A percentile compares a stretch with the other conserved stretches of the same genome.
phyloP scores from a whole-genome alignment of 2,888 invertebrate species.

The Gastrophysa polygoni region DNA sequence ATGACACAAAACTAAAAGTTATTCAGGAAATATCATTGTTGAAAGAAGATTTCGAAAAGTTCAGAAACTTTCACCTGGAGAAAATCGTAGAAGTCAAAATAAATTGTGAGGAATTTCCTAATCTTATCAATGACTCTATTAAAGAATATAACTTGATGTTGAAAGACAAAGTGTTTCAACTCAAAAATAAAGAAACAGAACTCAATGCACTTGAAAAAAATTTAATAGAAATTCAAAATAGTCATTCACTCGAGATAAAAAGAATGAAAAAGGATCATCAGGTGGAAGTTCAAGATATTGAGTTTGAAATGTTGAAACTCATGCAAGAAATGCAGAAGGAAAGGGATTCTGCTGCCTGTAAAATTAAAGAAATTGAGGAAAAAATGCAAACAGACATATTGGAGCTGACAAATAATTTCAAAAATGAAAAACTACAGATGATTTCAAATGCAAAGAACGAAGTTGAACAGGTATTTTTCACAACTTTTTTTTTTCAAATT shows the following conservation, averaged over 20 bases:
- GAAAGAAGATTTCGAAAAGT: conserved; percentile 29
- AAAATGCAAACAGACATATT: conserved; percentile 37
- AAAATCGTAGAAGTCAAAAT: conserved; percentile 16
- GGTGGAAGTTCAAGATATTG: conserved; percentile 48
- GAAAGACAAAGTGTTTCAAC: conserved; percentile 25
- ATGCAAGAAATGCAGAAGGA: conserved; percentile 50
- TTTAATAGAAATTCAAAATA: conserved; percentile 34
- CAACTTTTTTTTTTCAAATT: no score
- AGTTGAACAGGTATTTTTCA: conserved; percentile 51
- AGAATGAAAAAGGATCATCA: conserved; percentile 44
- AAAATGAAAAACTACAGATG: conserved; percentile 48
- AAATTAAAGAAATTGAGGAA: conserved; percentile 41
- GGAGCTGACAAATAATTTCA: conserved; percentile 47
- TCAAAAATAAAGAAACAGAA: conserved; percentile 34
- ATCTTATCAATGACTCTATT: conserved; percentile 7
- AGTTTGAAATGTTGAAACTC: conserved; percentile 50
- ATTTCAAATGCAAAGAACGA: conserved; percentile 45
- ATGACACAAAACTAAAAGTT: conserved; percentile 51
- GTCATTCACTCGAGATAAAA: conserved; percentile 44
- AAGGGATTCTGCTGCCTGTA: conserved; percentile 38
- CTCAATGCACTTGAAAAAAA: conserved; percentile 37
- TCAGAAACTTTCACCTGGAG: conserved; percentile 23
- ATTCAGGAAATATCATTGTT: conserved; percentile 31
- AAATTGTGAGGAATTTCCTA: conserved; percentile 11
- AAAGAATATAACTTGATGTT: conserved; percentile 23